Evolutionary conservation across 2,888 invertebrate species (phyloP).

Genomic region (Melipona bicolor): DNA sequence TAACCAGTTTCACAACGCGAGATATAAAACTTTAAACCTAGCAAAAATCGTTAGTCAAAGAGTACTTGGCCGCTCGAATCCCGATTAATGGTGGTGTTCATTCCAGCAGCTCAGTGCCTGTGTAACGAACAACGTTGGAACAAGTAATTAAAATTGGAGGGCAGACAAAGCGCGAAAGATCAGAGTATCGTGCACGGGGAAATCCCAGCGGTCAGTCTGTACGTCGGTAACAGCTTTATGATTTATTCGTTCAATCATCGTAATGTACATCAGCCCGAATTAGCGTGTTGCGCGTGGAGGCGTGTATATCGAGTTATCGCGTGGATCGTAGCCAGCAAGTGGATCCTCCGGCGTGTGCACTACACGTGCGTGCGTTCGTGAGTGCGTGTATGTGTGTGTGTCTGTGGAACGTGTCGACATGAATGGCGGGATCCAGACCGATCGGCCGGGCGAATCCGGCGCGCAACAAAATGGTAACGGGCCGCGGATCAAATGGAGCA

Average conservation of each 20-base stretch:
- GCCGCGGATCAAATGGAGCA: conserved; percentile 62
- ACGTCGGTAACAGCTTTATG: conserved; percentile 47
- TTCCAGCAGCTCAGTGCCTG: not conserved
- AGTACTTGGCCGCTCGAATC: too few species aligned
- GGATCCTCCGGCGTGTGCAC: not conserved
- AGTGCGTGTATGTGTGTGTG: not conserved
- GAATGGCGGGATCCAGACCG: conserved; percentile 12
- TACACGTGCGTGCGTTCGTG: not conserved
- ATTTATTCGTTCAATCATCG: conserved; percentile 65
- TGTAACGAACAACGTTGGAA: not conserved
- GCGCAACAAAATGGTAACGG: conserved; percentile 53
- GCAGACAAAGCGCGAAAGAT: conserved; percentile 13
- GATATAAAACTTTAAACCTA: not conserved
- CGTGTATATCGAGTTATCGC: conserved; percentile 65
- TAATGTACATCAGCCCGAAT: conserved; percentile 53
- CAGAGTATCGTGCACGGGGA: not conserved
- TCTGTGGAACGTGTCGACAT: conserved; percentile 52
- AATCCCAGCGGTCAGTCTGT: conserved; percentile 29
- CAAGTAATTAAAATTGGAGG: conserved; percentile 11
- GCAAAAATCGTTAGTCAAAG: not conserved
- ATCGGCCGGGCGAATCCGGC: conserved; percentile 40
- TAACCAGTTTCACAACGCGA: not conserved
- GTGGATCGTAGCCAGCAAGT: conserved; percentile 22
- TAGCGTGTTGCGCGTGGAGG: conserved; percentile 36
- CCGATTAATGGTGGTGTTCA: too few species aligned